phyloP scores from a whole-genome alignment of 2,888 invertebrate species.

The Acleris literana region DNA sequence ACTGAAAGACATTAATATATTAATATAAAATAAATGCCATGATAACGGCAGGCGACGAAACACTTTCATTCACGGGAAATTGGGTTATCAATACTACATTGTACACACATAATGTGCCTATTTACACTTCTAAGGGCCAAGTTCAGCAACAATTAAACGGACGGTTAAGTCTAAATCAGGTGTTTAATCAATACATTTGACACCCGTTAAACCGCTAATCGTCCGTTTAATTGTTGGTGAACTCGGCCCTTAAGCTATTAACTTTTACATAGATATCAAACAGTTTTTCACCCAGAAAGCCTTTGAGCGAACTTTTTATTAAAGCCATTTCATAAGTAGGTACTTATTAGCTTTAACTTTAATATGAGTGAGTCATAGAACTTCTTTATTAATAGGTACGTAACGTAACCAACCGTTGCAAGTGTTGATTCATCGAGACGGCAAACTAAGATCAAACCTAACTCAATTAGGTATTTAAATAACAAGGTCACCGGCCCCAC shows the following conservation, averaged over 20 bases:
- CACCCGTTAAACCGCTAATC: no score
- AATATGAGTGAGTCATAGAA: slow-evolving; percentile 24
- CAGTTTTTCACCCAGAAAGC: no score
- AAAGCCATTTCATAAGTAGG: no score
- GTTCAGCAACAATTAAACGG: no score
- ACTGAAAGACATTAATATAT: no score
- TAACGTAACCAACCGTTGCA: slow-evolving; percentile 3
- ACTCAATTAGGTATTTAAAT: not conserved
- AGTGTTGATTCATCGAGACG: slow-evolving; percentile 32
- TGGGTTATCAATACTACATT: slow-evolving; percentile 69
- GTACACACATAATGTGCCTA: slow-evolving; percentile 31
- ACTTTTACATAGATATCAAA: not conserved
- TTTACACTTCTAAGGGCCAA: not conserved
- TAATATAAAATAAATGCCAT: slow-evolving; percentile 1
- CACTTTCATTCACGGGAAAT: slow-evolving; percentile 64
- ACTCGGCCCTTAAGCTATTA: no score
- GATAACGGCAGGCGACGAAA: slow-evolving; percentile 45
- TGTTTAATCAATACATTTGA: no score
- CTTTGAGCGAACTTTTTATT: no score
- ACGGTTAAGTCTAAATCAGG: no score
- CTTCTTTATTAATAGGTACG: not conserved
- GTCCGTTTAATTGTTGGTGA: no score
- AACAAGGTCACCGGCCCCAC: no score
- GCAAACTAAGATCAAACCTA: not conserved
- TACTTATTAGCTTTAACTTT: not conserved